Evolutionary conservation across 2,797 vertebrate species (phyloP), one percentile per base, ranked within the genome.

Genomic region (Enteromius fasciolatus): DNA sequence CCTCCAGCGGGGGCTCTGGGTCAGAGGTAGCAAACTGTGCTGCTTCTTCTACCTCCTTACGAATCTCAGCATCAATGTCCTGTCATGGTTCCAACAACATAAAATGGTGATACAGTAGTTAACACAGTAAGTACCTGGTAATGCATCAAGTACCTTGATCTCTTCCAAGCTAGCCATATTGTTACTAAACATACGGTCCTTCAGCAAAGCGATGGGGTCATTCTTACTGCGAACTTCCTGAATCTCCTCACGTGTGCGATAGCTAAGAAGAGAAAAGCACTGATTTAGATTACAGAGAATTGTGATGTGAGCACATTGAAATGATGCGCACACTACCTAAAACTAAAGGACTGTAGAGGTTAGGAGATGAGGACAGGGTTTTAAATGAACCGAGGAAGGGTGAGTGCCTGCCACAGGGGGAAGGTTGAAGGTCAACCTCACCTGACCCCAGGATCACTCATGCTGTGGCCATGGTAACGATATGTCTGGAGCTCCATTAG

Each of bases 381-480:
- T 39, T 20, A 61, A 75, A 63, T 2, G 44, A 50, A 11, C 7
- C 0, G 9, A 33, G 69, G 17, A 50, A 54, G 70, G 69, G 9
- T 10, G 39, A 67, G 48, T 25, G 63, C 73, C 44, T 74, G 54
- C 63, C 63, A 77, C 48, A 17, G 67, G n/a, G 23, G 36, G 75
- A 57, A 8, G 23, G 61, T 67, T 48, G 20, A 80, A 54, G n/a
- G 70, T 9, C 14, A 23, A 31, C 77, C 33, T 94, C 86, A 97
- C 97, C 97, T 98, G 93, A 98, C 91, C 20, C 97, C 97, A 15
- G 97, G 97, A 87, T 99, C 97, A 31, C 97, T 98, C 97, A 98
- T 98, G 89, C 97, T 98, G 92, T 99, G 96, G 87, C 97, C 97
- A 75, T 96, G 95, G 78, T 96, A 96, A 86, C 95, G 94, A 31